Conservation (phyloP, 1,140 invertebrate genomes). For the Lepidostoma basale region DNA sequence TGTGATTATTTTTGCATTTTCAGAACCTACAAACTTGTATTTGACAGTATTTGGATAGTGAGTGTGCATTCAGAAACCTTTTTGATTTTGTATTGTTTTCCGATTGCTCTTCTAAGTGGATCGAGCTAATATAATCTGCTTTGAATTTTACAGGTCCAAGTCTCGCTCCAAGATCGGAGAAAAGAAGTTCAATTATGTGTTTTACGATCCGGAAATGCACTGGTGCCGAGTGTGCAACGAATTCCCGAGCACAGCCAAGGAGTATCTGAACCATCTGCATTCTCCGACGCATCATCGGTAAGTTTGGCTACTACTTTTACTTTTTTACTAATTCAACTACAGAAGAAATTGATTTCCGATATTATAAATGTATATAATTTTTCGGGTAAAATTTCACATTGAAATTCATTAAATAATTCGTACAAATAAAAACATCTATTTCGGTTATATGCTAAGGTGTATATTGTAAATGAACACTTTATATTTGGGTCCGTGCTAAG, state of each 20-base stretch:
- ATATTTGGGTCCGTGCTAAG: no score
- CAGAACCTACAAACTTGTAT: background rate
- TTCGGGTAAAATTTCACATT: no score
- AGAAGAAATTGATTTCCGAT: no score
- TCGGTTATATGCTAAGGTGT: no score
- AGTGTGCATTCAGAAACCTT: background rate
- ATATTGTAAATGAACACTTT: no score
- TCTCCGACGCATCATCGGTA: slow-evolving; percentile 74
- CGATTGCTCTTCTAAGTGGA: background rate
- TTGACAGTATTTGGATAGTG: background rate
- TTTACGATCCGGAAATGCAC: slow-evolving; percentile 87
- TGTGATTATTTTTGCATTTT: background rate
- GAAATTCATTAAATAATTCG: no score
- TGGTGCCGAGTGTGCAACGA: slow-evolving; percentile 86
- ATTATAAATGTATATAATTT: no score
- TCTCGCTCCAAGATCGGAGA: slow-evolving; percentile 26
- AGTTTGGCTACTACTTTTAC: slow-evolving; percentile 18
- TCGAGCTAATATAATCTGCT: background rate
- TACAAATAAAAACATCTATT: no score
- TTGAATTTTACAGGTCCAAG: slow-evolving; percentile 31
- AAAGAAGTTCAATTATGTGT: slow-evolving; percentile 75
- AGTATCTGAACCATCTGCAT: slow-evolving; percentile 83
- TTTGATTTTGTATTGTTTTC: background rate
- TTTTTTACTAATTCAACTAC: background rate
- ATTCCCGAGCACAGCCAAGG: slow-evolving; percentile 83